Evolutionary conservation across 2,888 invertebrate species (phyloP).

Genomic region (Erannis defoliaria): DNA sequence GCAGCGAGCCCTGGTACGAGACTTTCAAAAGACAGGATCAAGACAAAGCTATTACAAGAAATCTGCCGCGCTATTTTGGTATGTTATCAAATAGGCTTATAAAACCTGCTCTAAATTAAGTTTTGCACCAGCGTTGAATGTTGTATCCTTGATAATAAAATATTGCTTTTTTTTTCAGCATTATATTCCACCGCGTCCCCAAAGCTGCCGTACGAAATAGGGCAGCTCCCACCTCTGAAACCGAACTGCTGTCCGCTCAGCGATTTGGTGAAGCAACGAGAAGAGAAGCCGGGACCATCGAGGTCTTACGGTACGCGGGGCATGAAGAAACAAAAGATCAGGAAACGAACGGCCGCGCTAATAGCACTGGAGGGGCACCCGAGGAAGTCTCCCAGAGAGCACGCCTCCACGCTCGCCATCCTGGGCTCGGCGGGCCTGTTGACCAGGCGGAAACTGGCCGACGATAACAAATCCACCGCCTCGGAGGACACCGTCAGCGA

Average conservation of each 20-base stretch:
- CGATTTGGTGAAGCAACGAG: constrained; percentile 77
- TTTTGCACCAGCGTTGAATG: background rate
- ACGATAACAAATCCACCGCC: constrained; percentile 78
- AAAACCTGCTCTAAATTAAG: too few species aligned
- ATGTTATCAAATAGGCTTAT: constrained; percentile 48
- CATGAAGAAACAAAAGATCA: constrained; percentile 72
- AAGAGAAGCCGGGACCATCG: constrained; percentile 73
- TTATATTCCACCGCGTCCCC: constrained; percentile 88
- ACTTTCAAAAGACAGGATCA: constrained; percentile 92
- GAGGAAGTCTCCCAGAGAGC: constrained; percentile 94
- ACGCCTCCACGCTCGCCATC: constrained; percentile 95
- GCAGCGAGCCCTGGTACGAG: constrained; percentile 92
- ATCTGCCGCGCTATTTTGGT: constrained; percentile 87
- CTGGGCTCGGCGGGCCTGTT: constrained; percentile 88
- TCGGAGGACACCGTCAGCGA: constrained; percentile 79
- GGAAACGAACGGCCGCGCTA: constrained; percentile 67
- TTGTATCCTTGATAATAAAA: background rate
- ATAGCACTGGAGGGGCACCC: constrained; percentile 86
- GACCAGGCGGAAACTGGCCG: constrained; percentile 80
- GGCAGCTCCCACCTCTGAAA: constrained; percentile 87
- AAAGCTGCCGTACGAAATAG: constrained; percentile 92
- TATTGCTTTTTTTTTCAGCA: constrained; percentile 69
- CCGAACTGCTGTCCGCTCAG: constrained; percentile 84
- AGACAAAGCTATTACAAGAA: constrained; percentile 88
- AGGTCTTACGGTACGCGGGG: constrained; percentile 77